Evolutionary conservation across 2,888 invertebrate genomes (phyloP), one percentile per base, ranked within the genome.

Genomic region (Drosophila koepferae): DNA sequence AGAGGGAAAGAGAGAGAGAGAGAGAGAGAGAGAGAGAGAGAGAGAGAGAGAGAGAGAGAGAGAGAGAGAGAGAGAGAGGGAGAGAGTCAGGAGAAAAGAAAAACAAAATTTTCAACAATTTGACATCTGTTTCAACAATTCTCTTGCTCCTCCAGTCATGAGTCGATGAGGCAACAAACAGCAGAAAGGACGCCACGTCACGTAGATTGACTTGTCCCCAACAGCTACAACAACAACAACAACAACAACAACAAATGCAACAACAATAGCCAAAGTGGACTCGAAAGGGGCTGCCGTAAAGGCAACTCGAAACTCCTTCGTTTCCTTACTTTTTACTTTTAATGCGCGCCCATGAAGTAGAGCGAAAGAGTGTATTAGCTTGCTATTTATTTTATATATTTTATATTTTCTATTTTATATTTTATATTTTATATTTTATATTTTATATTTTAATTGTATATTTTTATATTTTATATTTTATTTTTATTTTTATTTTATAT

Each of bases 91-190:
- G 28, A 38, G 20, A 23, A 28, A 60, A 34, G 23, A 34, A 58
- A 62, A 40, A 63, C 18, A 62, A 70, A 75, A 80, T 86, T 71
- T 79, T 72, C 63, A 86, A 84, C 89, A 85, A 89, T 89, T 85
- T 85, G 85, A 85, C 85, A 85, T 85, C 85, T 85, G 85, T 89
- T 85, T 85, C 87, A 86, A 74, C 85, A 81, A 77, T 77, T 73
- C 36, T 53, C 63, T 44, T 68, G 82, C 69, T 68, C 80, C 69
- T 38, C 66, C 16, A 65, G 55, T 44, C 67, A 28, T 28, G 16
- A 60, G 56, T 71, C 74, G 73, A 66, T 76, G 80, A 72, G 71
- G 82, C 82, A 76, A 73, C 80, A 69, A 72, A 67, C 66, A 63
- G 66, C 68, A 71, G 69, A 76, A 86, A 89, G 87, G 87, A 85